These are phyloP conservation scores for Synergus laeviventris DNA, from an alignment of 2,888 invertebrate species.

Conservation along the genomic window DNA sequence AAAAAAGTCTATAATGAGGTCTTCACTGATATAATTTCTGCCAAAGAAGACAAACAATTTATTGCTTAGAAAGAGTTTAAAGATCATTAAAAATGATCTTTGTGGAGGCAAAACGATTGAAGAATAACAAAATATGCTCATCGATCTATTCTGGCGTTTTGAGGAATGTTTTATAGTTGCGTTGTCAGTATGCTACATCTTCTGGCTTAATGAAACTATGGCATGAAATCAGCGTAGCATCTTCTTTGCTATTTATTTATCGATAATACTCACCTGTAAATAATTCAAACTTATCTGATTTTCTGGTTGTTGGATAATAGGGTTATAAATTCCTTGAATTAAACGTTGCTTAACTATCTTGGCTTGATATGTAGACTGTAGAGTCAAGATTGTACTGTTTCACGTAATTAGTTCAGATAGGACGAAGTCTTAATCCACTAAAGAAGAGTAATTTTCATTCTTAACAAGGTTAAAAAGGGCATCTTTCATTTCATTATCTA, in stretches of 20 bases:
- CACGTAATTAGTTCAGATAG: background rate
- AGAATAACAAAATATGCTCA: background rate
- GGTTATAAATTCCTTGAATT: background rate
- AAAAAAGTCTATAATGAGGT: background rate
- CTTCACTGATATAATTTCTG: background rate
- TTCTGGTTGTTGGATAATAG: background rate
- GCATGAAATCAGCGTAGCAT: background rate
- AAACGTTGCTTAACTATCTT: background rate
- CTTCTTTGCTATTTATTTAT: slow-evolving; percentile 2
- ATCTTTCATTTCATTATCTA: background rate
- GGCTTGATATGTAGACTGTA: background rate
- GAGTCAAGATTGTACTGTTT: background rate
- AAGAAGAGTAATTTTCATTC: background rate
- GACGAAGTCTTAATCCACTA: background rate
- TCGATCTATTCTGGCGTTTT: background rate
- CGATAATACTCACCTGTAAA: slow-evolving; percentile 6
- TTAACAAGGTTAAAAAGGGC: background rate
- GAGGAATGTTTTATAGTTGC: background rate
- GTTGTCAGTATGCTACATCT: background rate
- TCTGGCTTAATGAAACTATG: background rate
- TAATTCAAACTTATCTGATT: background rate
- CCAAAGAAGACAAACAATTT: background rate
- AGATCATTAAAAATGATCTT: background rate
- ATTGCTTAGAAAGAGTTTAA: background rate
- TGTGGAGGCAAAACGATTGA: background rate